phyloP scores from a whole-genome alignment of 1,140 invertebrate genomes.

The Coboldia fuscipes region DNA sequence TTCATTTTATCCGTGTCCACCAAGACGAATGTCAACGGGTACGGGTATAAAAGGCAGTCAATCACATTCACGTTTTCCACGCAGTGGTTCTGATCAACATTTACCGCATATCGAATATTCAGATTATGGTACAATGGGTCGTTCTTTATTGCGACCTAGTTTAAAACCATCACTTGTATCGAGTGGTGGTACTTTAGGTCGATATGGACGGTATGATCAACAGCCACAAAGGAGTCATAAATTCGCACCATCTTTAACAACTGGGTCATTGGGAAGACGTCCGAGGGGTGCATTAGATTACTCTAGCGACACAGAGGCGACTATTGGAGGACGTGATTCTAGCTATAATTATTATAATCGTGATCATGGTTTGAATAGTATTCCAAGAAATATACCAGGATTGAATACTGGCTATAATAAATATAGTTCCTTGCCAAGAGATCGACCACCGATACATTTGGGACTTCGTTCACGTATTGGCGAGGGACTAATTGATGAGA shows the following conservation, averaged over 20 bases:
- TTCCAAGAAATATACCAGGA: constrained; percentile 20
- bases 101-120: constrained; percentile 60
- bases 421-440: constrained; percentile 52
- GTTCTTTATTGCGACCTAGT: constrained; percentile 50
- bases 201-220: constrained; percentile 17
- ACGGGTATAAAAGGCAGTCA: constrained; percentile 18
- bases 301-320: constrained; percentile 85
- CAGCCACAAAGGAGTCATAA: constrained; percentile 13
- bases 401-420: constrained; percentile 23
- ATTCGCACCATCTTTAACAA: constrained; percentile 11
- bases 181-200: constrained; percentile 16
- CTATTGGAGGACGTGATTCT: constrained; percentile 48
- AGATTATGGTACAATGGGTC: constrained; percentile 39
- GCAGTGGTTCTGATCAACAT: constrained; percentile 69
- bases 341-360: constrained; percentile 53
- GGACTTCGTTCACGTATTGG: constrained; percentile 16
- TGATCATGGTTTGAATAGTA: constrained; percentile 24
- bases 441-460: constrained; percentile 32
- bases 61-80: constrained; percentile 30
- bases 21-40: constrained; percentile 32
- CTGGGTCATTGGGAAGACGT: constrained; percentile 23
- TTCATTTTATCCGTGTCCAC: constrained; percentile 50
- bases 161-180: constrained; percentile 35
- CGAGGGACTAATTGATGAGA: constrained; percentile 43
- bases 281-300: constrained; percentile 62